phyloP scores from a whole-genome alignment of 2,797 vertebrate species.

The Neopelma chrysocephalum region DNA sequence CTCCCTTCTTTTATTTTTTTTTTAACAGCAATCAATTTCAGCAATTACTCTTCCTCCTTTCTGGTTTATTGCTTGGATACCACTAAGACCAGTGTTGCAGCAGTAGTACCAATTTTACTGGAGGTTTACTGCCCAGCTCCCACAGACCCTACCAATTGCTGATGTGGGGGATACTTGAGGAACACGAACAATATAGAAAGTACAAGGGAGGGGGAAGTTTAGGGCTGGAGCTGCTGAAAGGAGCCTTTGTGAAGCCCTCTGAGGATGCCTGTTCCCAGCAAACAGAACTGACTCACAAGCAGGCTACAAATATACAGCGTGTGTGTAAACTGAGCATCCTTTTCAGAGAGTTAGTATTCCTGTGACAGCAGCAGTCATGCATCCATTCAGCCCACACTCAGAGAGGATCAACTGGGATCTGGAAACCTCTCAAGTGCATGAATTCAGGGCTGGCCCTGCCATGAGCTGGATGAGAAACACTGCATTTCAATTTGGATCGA shows the following conservation, averaged over 20 bases:
- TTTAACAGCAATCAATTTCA: slow-evolving; percentile 3
- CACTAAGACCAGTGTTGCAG: background rate
- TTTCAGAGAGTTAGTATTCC: background rate
- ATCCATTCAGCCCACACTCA: accelerated
- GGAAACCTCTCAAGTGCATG: background rate
- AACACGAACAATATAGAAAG: background rate
- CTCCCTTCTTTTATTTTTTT: background rate
- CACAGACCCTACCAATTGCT: background rate
- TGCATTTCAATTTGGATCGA: background rate
- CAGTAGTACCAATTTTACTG: background rate
- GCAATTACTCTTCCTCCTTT: background rate
- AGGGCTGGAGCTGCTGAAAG: background rate
- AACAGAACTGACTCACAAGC: background rate
- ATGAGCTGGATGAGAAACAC: background rate
- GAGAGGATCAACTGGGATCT: background rate
- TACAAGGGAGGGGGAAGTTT: background rate
- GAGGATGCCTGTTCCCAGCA: background rate
- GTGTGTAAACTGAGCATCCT: background rate
- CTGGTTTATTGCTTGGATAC: background rate
- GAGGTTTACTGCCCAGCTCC: background rate
- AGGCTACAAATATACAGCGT: background rate
- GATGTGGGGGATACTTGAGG: background rate
- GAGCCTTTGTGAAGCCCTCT: background rate
- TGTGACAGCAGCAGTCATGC: background rate
- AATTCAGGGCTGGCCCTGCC: background rate